These are phyloP conservation scores for Pseudomyrmex pallidus DNA, from an alignment of 1,140 invertebrate species.

Conservation along the genomic window DNA sequence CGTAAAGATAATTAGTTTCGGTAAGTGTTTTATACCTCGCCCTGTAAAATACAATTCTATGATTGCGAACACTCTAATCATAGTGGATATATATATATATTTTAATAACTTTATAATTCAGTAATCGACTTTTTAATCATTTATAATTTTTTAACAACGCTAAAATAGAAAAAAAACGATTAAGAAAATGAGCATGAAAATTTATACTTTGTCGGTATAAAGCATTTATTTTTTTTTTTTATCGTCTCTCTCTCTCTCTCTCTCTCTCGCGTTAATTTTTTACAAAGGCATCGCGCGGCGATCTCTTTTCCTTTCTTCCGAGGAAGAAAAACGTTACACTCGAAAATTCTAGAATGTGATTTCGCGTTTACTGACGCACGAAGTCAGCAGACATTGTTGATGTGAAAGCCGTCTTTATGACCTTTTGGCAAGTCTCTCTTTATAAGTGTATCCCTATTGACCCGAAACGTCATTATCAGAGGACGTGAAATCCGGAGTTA, in stretches of 20 bases:
- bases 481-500: constrained; percentile 25
- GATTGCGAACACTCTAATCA: background rate
- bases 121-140: background rate
- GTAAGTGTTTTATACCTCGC: too few relatives aligned
- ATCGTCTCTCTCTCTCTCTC: background rate
- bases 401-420: constrained; percentile 30
- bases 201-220: too few relatives aligned
- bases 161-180: background rate
- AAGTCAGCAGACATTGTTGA: background rate
- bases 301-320: background rate
- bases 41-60: too few relatives aligned
- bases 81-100: background rate
- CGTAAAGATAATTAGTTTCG: background rate
- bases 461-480: constrained; percentile 14
- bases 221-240: background rate
- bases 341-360: constrained; percentile 11
- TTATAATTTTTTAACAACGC: constrained; percentile 2
- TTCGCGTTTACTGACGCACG: too few relatives aligned
- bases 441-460: constrained; percentile 37
- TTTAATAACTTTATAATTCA: background rate
- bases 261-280: background rate
- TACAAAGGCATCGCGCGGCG: background rate
- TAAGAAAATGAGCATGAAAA: too few relatives aligned
- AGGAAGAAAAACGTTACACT: constrained; percentile 11
- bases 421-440: constrained; percentile 40